Evolutionary conservation across 2,888 invertebrate genomes (phyloP), one percentile per base, ranked within the genome.

Genomic region (Hemistola chrysoprasaria): DNA sequence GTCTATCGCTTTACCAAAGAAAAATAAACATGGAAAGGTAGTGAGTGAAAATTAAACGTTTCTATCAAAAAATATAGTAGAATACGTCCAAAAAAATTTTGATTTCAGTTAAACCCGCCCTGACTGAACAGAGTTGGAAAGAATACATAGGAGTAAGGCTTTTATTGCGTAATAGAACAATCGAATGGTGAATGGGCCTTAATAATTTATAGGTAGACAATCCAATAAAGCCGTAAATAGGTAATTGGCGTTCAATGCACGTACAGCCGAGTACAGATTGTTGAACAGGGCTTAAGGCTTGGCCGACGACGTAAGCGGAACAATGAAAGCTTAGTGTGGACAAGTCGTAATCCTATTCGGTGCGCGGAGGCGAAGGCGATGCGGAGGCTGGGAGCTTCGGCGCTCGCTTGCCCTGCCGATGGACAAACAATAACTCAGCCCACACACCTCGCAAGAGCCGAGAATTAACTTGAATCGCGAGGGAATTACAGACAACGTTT

Each of bases 301-400:
- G 47, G 44, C 52, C 46, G 62, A 59, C 60, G 64, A 56, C 53
- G 59, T 53, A n/a, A 53, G 51, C 55, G 56, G 62, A 65, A 71
- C 71, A 67, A 71, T 66, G 65, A 56, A 63, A 63, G 60, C 58
- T 51, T 53, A 51, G 51, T 63, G 62, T 65, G 65, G 66, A 67
- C 72, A 63, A 59, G 59, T 63, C 63, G 46, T 75, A 75, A 76
- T 76, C 75, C 74, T 67, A 69, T 68, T 73, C 61, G 64, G 64
- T 62, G 62, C 54, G 53, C 56, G 49, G 56, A 42, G 41, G 47
- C 37, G n/a, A 16, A 3, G 16, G 16, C 16, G 16, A n/a, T 55
- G 53, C 56, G 49, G 56, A 42, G 41, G 47, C 38, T 31, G 36
- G 45, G 16, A 21, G 42, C 35, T 44, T 46, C 44, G 50, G 42